A percentile compares a stretch with the other conserved stretches of the same genome.
Conservation (phyloP, 2,888 invertebrate genomes). For the Lordiphosa fenestrarum region DNA sequence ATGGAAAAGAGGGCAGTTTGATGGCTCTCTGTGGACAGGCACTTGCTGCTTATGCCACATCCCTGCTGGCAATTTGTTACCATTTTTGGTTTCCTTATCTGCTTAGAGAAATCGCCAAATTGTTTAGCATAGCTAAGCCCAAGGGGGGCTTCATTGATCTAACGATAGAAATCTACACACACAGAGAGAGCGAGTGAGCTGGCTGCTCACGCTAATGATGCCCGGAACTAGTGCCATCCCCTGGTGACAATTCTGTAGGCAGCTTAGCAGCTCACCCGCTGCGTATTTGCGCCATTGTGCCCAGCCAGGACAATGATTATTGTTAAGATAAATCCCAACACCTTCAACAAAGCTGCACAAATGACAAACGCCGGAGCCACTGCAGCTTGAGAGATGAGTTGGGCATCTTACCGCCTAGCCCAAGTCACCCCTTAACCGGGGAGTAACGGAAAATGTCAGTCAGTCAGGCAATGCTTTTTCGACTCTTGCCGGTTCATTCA, state of each 20-base stretch:
- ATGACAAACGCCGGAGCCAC: constrained; percentile 68
- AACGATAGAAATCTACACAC: constrained; percentile 61
- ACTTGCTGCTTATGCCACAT: constrained; percentile 52
- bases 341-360: constrained; percentile 77
- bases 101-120: constrained; percentile 59
- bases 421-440: constrained; percentile 11
- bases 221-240: constrained; percentile 23
- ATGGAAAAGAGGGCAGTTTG: too few species aligned
- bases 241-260: constrained; percentile 49
- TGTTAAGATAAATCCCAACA: constrained; percentile 79
- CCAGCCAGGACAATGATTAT: constrained; percentile 60
- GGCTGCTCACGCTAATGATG: constrained; percentile 68
- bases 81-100: constrained; percentile 67
- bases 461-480: constrained; percentile 42
- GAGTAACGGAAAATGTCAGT: constrained; percentile 69
- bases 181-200: constrained; percentile 51
- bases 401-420: constrained; percentile 17
- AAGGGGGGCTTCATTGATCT: constrained; percentile 55
- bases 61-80: constrained; percentile 67
- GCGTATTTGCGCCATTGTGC: constrained; percentile 66
- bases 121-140: constrained; percentile 63
- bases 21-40: constrained; percentile 37
- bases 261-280: constrained; percentile 70
- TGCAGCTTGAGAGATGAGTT: constrained; percentile 13
- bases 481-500: constrained; percentile 77